Evolutionary conservation across 2,888 invertebrate genomes (phyloP).

Genomic region (Conus canariensis): DNA sequence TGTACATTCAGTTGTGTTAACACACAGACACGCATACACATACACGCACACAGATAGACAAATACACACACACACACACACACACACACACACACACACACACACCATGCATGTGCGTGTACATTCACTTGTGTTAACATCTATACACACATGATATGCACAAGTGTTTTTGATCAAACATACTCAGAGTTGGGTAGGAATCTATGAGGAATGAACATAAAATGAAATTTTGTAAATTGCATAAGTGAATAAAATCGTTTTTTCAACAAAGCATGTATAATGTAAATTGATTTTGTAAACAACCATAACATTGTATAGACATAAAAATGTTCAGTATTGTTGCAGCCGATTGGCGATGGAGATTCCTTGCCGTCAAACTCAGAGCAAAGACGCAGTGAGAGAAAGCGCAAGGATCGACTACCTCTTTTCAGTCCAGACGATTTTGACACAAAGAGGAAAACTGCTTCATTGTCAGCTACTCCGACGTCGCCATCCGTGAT

Average conservation of each 20-base stretch:
- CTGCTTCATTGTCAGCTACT: not conserved
- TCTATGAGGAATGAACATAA: no score
- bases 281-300: no score
- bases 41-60: not conserved
- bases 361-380: not conserved
- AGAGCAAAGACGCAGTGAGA: constrained; percentile 34
- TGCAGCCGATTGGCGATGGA: not conserved
- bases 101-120: not conserved
- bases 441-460: constrained; percentile 17
- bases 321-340: not conserved
- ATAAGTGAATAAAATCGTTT: no score
- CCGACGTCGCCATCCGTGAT: not conserved
- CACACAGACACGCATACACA: no score
- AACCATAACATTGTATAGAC: no score
- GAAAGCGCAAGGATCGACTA: constrained; percentile 31
- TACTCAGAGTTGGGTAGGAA: no score
- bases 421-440: constrained; percentile 40
- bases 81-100: constrained; percentile 21
- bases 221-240: no score
- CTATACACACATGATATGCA: no score
- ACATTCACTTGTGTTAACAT: not conserved
- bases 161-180: no score
- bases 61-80: not conserved
- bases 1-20: not conserved
- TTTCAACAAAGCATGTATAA: no score